These are phyloP conservation scores for Scylla paramamosain DNA, from an alignment of 1,140 invertebrate species.

Conservation along the genomic window DNA sequence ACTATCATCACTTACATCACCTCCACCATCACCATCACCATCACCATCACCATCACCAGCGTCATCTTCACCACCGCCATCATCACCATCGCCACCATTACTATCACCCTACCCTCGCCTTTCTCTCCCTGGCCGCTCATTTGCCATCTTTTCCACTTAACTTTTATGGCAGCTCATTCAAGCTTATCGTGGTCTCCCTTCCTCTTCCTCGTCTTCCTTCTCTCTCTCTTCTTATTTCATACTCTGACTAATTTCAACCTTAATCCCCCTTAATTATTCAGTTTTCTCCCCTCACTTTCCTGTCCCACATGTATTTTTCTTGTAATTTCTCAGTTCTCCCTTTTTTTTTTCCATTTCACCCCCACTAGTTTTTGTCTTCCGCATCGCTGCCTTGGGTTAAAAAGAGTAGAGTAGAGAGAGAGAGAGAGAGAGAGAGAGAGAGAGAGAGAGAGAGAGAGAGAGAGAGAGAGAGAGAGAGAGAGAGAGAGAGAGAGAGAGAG, in stretches of 20 bases:
- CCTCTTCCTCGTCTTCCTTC: not conserved
- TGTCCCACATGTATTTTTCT: not conserved
- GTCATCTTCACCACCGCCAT: not conserved
- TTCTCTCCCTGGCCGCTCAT: not conserved
- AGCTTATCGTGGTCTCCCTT: not conserved
- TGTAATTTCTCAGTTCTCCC: not conserved
- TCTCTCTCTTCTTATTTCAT: not conserved
- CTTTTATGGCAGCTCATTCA: not conserved
- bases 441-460: not conserved
- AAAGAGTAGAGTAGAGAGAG: too few relatives aligned
- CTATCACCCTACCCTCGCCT: not conserved
- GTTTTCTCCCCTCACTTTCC: not conserved
- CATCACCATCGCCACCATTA: not conserved
- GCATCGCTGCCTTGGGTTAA: not conserved
- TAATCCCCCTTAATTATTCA: not conserved
- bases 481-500: not conserved
- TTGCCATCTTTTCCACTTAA: not conserved
- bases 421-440: too few relatives aligned
- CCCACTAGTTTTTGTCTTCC: not conserved
- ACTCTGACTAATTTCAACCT: not conserved
- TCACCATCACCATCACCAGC: not conserved
- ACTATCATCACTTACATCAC: not conserved
- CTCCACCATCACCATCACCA: too few relatives aligned
- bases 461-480: slow-evolving; percentile 20
- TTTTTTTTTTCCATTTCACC: not conserved